These are phyloP conservation scores for Molossus molossus DNA, from an alignment of 2,797 vertebrate genomes.

Conservation along the genomic window DNA sequence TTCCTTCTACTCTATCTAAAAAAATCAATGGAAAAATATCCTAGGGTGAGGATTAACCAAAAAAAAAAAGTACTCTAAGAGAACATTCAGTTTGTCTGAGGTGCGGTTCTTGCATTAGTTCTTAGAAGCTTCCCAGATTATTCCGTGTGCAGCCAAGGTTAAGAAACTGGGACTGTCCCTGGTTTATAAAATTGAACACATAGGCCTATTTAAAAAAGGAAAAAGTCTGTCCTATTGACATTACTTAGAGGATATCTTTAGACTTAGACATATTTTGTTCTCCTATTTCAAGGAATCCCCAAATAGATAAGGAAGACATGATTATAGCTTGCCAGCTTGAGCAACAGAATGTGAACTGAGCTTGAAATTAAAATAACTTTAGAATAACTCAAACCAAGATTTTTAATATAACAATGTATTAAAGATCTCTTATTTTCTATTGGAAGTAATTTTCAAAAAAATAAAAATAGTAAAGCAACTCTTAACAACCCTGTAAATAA, in stretches of 20 bases:
- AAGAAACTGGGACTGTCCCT: conserved; percentile 13
- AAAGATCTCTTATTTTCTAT: conserved; percentile 56
- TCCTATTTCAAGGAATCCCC: conserved; percentile 78
- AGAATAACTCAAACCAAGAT: conserved; percentile 61
- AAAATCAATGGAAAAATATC: too few species aligned
- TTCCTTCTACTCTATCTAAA: too few species aligned
- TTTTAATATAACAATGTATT: conserved; percentile 70
- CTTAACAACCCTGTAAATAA: conserved; percentile 41
- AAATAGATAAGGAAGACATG: conserved; percentile 77
- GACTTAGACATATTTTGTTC: conserved; percentile 70
- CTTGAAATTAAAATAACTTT: conserved; percentile 80
- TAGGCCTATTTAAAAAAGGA: background rate
- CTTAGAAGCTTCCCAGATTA: conserved; percentile 39
- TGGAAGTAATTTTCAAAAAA: conserved; percentile 68
- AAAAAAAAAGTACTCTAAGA: background rate
- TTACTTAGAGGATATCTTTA: conserved; percentile 74
- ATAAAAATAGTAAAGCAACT: conserved; percentile 49
- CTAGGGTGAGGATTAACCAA: too few species aligned
- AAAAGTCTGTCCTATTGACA: conserved; percentile 45
- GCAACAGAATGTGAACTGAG: conserved; percentile 74
- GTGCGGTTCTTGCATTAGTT: background rate
- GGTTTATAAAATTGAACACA: conserved; percentile 32
- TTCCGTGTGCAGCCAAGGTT: background rate
- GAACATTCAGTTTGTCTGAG: background rate
- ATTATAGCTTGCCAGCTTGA: conserved; percentile 74